Evolutionary conservation across 2,113 vertebrate genomes (phyloP), one percentile per base, ranked within the genome.

Genomic region (Burhinus oedicnemus): DNA sequence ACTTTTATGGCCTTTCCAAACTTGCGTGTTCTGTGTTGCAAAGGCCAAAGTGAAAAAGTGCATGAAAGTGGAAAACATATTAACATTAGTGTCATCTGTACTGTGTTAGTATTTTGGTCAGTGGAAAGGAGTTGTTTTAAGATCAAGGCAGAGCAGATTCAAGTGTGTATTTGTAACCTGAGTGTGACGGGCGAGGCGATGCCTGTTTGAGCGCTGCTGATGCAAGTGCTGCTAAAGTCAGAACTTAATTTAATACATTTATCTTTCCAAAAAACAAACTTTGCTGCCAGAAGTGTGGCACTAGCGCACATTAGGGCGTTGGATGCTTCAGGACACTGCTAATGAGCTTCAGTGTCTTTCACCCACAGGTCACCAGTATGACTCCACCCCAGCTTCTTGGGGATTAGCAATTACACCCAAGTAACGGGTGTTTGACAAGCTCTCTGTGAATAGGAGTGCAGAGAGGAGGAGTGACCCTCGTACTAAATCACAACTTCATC

Each of bases 11-110:
- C 54, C 68, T 71, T 68, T 30, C 51, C 66, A 15, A 84, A 75
- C 44, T 12, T 57, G 18, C 12, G 1, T 2, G 32, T 74, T 60
- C 55, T 66, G 64, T 40, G n/a, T 3, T 26, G 32, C 65, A 51
- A 20, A 77, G 58, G 71, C 64, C 72, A 66, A 45, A 66, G 64
- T 45, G 62, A 42, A 65, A 65, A 65, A 65, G 62, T 18, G 25
- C n/a, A 44, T 6, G 20, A 4, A 78, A 83, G 36, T n/a, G 62
- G 26, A 60, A 8, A 44, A 11, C 8, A 1, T 25, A 1, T 11
- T 21, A 2, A 9, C 45, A 0, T 11, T 1, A 5, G 62, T 20
- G 72, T n/a, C 4, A 2, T 9, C 7, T 32, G 54, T 11, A 0
- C 30, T 9, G 21, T 2, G 25, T 15, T 38, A 55, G 49, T 36